A percentile compares a stretch with the other conserved stretches of the same genome.
phyloP scores from a whole-genome alignment of 2,888 invertebrate genomes.

The Chelonus formosanus region DNA sequence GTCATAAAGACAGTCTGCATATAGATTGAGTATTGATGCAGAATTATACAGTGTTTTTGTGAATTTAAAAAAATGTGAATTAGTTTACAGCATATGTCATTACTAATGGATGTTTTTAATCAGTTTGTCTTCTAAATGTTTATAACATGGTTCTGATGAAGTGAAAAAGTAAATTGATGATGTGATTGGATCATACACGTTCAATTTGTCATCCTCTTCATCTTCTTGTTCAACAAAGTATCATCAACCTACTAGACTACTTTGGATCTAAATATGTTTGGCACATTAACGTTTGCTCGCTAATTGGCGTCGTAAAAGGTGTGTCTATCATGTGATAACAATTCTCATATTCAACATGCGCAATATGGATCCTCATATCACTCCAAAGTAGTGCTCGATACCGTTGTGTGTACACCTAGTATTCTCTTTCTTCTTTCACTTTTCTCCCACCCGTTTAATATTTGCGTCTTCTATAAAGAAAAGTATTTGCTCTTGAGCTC shows the following conservation, averaged over 20 bases:
- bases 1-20: too few species aligned
- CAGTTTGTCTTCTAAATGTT: too few species aligned
- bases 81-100: too few species aligned
- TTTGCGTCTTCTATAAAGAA: neutral
- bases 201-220: neutral
- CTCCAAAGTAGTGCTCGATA: slow-evolving; percentile 40
- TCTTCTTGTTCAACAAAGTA: neutral
- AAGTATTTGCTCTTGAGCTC: too few species aligned
- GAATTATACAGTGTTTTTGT: too few species aligned
- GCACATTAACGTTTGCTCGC: slow-evolving; percentile 27
- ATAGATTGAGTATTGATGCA: too few species aligned
- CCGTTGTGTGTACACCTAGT: slow-evolving; percentile 32
- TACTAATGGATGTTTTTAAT: too few species aligned
- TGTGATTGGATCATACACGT: neutral
- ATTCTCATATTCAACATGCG: neutral
- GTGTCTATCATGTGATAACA: slow-evolving; percentile 19
- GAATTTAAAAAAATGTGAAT: too few species aligned
- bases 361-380: neutral
- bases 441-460: slow-evolving; percentile 14
- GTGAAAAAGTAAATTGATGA: too few species aligned
- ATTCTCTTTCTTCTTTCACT: neutral
- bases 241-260: slow-evolving; percentile 26
- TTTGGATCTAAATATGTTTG: slow-evolving; percentile 21
- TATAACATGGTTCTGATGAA: too few species aligned
- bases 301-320: slow-evolving; percentile 24